phyloP scores from a whole-genome alignment of 2,888 invertebrate species.

The Microctonus hyperodae region DNA sequence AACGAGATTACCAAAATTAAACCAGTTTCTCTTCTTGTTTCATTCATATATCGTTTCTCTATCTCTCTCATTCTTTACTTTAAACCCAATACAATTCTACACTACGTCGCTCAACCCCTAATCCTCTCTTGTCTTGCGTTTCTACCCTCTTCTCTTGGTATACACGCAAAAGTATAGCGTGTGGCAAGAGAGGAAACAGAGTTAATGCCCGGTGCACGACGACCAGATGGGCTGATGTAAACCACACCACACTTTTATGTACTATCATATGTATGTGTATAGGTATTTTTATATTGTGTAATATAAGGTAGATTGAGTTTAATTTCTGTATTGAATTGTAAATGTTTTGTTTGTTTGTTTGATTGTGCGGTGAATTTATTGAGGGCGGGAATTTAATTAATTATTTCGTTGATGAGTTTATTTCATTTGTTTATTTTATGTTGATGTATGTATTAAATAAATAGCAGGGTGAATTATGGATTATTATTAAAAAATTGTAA shows the following conservation, averaged over 20 bases:
- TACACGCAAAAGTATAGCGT: background rate
- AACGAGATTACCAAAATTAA: constrained; percentile 43
- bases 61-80: background rate
- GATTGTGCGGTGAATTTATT: too few species aligned
- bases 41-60: too few species aligned
- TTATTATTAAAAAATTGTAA: too few species aligned
- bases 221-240: constrained; percentile 19
- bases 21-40: constrained; percentile 37
- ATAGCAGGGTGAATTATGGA: too few species aligned
- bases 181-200: constrained; percentile 18
- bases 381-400: too few species aligned
- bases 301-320: too few species aligned
- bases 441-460: too few species aligned
- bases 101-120: background rate
- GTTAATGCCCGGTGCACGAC: constrained; percentile 26
- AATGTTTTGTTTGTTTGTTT: too few species aligned
- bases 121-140: constrained; percentile 4
- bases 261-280: too few species aligned
- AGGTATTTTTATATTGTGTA: background rate
- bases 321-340: too few species aligned
- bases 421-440: too few species aligned
- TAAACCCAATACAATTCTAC: background rate
- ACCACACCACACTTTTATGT: background rate
- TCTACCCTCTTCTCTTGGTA: background rate
- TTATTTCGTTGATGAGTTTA: too few species aligned